Base-by-base conservation (phyloP, 2,113 vertebrate genomes). In the Lophius piscatorius region DNA sequence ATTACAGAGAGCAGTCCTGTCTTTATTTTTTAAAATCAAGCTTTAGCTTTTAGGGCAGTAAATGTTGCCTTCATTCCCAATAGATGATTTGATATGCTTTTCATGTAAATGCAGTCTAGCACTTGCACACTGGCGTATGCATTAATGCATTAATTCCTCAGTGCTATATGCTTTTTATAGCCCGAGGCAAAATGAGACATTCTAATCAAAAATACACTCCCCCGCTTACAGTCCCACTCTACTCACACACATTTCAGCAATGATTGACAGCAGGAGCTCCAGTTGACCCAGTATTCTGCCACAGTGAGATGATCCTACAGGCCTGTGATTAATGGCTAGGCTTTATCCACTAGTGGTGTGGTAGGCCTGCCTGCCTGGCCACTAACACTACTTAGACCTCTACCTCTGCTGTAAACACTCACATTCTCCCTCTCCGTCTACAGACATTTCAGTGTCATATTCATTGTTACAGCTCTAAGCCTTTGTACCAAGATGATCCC, bases 251-350 rank as follows among this genome's bases (percentile, higher is more conserved):
- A 65, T 83, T 79, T 84, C 62, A 76, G 67, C 23, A 57, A 70
- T 90, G 89, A 92, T 79, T 92, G 91, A 90, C 91, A 90, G 81
- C 85, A 76, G 87, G 89, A 84, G 86, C 83, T 88, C 82, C 84
- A 70, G 49, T 75, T 90, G 89, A 92, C 91, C 90, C 85, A 91
- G 44, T 88, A 87, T 90, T 89, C 79, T 83, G 84, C 82, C 86
- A 85, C 86, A 85, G 81, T 84, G 82, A 86, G 86, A 85, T 78
- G 70, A 87, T 91, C 87, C 82, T 84, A 83, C 74, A 73, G 78
- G 63, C 76, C 63, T 62, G 80, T 88, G 84, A 86, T 89, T 85
- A 89, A 85, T 88, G 90, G 86, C 84, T 70, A 65, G 87, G 83
- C 77, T 71, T 63, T 76, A 84, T 83, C 68, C 75, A 16, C 74